phyloP scores from a whole-genome alignment of 2,113 vertebrate genomes.

The Hypomesus transpacificus region DNA sequence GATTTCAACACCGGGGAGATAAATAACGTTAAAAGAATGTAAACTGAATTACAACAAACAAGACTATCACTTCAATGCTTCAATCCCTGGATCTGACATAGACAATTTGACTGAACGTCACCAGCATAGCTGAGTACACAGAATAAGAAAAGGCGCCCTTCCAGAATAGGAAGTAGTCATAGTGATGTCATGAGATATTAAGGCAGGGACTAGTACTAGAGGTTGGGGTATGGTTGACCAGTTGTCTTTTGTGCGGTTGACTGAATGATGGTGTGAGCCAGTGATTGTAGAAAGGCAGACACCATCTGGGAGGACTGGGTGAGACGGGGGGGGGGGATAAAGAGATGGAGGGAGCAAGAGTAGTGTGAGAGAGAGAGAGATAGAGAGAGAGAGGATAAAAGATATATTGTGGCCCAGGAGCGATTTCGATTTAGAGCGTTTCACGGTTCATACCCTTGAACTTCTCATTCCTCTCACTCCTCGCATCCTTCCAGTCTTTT shows the following conservation, averaged over 20 bases:
- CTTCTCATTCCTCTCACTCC: neutral
- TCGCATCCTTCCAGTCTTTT: neutral
- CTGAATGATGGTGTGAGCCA: constrained; percentile 39
- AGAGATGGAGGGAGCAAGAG: constrained; percentile 2
- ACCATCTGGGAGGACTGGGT: neutral
- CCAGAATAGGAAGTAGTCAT: neutral
- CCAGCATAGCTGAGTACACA: too few species aligned
- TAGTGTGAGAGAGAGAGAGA: neutral
- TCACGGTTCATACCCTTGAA: neutral
- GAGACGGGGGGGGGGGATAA: neutral
- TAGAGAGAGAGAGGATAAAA: neutral
- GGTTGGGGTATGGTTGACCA: constrained; percentile 26
- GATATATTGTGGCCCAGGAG: neutral
- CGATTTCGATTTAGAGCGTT: neutral
- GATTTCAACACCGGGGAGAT: too few species aligned
- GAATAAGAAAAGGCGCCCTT: neutral
- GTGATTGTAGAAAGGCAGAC: neutral
- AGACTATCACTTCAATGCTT: too few species aligned
- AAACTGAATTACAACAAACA: too few species aligned
- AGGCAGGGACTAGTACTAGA: constrained; percentile 2
- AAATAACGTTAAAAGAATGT: too few species aligned
- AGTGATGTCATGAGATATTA: constrained; percentile 1
- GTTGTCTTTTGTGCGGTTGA: constrained; percentile 49
- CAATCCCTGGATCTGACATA: too few species aligned
- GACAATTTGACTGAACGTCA: too few species aligned